Percentiles rank a stretch among this genome's conserved stretches.
These are phyloP conservation scores for Steatornis caripensis DNA, from an alignment of 2,113 vertebrate species.

Conservation along the genomic window DNA sequence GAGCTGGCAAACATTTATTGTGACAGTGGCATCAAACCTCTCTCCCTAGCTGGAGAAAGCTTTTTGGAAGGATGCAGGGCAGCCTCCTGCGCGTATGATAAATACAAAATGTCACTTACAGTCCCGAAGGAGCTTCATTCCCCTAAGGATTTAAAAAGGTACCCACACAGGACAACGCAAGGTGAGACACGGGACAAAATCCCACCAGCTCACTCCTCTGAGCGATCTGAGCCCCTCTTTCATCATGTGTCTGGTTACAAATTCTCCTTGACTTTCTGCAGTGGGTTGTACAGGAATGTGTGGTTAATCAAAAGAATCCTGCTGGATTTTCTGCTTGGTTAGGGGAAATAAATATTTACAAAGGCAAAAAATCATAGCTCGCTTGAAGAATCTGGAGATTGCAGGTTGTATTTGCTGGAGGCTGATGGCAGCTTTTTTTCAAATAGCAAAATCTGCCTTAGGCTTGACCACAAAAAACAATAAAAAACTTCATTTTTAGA, in stretches of 20 bases:
- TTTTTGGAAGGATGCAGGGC: neutral
- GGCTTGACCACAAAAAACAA: constrained; percentile 14
- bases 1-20: neutral
- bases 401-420: neutral
- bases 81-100: neutral
- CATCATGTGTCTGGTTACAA: neutral
- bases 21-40: neutral
- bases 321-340: neutral
- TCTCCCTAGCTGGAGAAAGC: neutral
- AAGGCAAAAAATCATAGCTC: neutral
- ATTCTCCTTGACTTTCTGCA: neutral
- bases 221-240: neutral
- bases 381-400: neutral
- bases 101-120: neutral
- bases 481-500: constrained; percentile 27
- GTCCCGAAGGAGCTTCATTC: neutral
- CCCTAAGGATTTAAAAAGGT: neutral
- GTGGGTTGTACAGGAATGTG: neutral
- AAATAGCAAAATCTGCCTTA: constrained; percentile 4
- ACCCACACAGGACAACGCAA: neutral
- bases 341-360: constrained; percentile 11
- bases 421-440: constrained; percentile 1
- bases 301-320: neutral
- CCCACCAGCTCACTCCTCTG: neutral
- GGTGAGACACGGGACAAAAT: neutral